Percentiles rank a stretch among this genome's conserved stretches.
Evolutionary conservation across 2,888 invertebrate genomes (phyloP).

Genomic region (Dione vanillae): DNA sequence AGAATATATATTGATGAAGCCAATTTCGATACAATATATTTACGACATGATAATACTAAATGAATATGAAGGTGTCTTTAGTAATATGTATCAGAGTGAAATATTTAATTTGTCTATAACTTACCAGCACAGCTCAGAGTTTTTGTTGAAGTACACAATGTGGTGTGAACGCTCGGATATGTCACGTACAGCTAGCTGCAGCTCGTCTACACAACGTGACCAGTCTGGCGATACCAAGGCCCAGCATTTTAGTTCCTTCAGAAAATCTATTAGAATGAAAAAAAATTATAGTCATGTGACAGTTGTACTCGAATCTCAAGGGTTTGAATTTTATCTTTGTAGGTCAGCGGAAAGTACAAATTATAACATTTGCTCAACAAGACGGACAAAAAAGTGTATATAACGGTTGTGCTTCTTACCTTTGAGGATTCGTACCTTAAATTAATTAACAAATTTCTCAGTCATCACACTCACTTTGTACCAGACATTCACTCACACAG

Average conservation of each 20-base stretch:
- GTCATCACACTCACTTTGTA: too few relatives aligned
- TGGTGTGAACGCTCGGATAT: conserved; percentile 70
- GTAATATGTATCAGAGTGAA: neutral
- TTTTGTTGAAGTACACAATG: conserved; percentile 70
- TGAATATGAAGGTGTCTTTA: neutral
- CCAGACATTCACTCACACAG: too few relatives aligned
- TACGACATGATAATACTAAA: neutral
- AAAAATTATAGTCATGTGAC: too few relatives aligned
- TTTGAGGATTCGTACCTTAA: too few relatives aligned
- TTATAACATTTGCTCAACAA: too few relatives aligned
- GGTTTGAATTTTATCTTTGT: too few relatives aligned
- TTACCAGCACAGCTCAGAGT: conserved; percentile 75
- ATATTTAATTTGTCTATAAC: neutral
- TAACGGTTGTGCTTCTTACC: too few relatives aligned
- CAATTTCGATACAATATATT: conserved; percentile 12
- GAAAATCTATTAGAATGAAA: conserved; percentile 59
- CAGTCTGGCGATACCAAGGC: conserved; percentile 70
- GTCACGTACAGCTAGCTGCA: conserved; percentile 67
- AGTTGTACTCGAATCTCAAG: too few relatives aligned
- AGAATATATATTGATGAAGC: neutral
- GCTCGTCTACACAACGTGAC: conserved; percentile 69
- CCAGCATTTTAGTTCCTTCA: conserved; percentile 74
- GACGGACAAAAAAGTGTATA: too few relatives aligned
- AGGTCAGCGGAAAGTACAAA: too few relatives aligned
- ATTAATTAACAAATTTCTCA: too few relatives aligned